These are phyloP conservation scores for Hypsibius dujardini DNA, from an alignment of 1,140 invertebrate genomes.

Conservation along the genomic window DNA sequence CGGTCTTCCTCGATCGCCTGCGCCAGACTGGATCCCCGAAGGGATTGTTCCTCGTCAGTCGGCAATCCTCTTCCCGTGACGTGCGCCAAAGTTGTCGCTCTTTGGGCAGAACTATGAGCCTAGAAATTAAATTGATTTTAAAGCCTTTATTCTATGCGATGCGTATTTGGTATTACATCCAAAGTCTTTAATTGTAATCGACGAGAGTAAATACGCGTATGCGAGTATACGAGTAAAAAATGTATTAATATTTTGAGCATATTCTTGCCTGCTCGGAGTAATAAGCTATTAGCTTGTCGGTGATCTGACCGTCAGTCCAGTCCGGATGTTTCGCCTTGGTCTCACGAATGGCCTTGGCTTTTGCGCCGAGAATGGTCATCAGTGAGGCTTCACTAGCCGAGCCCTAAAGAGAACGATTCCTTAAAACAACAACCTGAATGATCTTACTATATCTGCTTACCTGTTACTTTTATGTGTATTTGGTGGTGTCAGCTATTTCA, in stretches of 20 bases:
- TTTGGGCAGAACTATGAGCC: slow-evolving; percentile 96
- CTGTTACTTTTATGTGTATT: neutral
- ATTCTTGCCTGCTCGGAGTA: slow-evolving; percentile 44
- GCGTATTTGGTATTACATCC: too few species aligned
- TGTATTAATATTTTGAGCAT: too few species aligned
- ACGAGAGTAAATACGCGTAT: too few species aligned
- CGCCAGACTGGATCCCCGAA: slow-evolving; percentile 67
- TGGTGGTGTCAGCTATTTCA: neutral
- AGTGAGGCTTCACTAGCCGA: slow-evolving; percentile 93
- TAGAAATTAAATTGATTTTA: slow-evolving; percentile 30
- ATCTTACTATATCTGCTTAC: neutral
- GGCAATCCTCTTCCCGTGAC: slow-evolving; percentile 91
- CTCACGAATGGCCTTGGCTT: slow-evolving; percentile 74
- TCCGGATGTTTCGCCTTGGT: slow-evolving; percentile 73
- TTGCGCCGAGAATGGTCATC: slow-evolving; percentile 78
- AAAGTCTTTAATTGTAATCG: too few species aligned
- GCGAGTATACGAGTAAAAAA: too few species aligned
- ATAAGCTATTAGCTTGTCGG: slow-evolving; percentile 85
- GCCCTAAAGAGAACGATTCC: slow-evolving; percentile 44
- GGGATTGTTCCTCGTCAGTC: slow-evolving; percentile 74
- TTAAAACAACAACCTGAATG: neutral
- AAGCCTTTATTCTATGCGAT: too few species aligned
- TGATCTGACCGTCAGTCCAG: slow-evolving; percentile 75
- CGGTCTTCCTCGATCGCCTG: slow-evolving; percentile 78
- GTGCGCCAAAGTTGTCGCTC: slow-evolving; percentile 95